Evolutionary conservation across 2,888 invertebrate species (phyloP).

Genomic region (Tiliacea citrago): DNA sequence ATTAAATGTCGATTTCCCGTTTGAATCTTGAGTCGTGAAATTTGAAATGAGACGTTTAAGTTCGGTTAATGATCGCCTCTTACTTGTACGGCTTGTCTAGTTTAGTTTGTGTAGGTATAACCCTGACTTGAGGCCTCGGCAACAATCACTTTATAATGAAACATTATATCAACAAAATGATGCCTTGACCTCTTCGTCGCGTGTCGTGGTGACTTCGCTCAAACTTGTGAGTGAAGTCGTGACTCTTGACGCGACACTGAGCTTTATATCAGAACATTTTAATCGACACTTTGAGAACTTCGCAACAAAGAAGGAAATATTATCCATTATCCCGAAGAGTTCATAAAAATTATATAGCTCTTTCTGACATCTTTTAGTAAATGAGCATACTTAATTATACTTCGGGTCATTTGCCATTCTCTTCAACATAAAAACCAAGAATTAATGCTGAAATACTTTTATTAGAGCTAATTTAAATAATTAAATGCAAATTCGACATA

Average conservation of each 20-base stretch:
- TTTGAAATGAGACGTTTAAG: conserved; percentile 79
- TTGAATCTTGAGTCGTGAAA: conserved; percentile 78
- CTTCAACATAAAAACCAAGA: conserved; percentile 56
- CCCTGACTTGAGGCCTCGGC: conserved; percentile 70
- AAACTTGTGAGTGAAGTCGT: conserved; percentile 67
- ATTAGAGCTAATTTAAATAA: conserved; percentile 61
- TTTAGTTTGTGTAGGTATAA: conserved; percentile 57
- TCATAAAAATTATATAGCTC: conserved; percentile 42
- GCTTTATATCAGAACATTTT: conserved; percentile 65
- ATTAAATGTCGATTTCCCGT: conserved; percentile 70
- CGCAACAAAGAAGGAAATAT: conserved; percentile 44
- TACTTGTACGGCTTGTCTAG: conserved; percentile 51
- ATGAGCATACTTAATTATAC: conserved; percentile 55
- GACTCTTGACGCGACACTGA: conserved; percentile 72
- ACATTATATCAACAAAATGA: conserved; percentile 71
- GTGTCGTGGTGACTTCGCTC: conserved; percentile 58
- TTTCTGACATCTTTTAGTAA: conserved; percentile 41
- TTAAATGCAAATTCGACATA: conserved; percentile 66
- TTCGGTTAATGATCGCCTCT: conserved; percentile 68
- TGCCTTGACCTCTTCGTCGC: conserved; percentile 72
- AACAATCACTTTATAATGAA: conserved; percentile 75
- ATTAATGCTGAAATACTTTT: conserved; percentile 60
- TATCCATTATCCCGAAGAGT: conserved; percentile 28
- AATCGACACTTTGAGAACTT: conserved; percentile 62
- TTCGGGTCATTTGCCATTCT: conserved; percentile 55